These are phyloP conservation scores for Melipona beecheii DNA, from an alignment of 2,888 invertebrate species.

Conservation along the genomic window DNA sequence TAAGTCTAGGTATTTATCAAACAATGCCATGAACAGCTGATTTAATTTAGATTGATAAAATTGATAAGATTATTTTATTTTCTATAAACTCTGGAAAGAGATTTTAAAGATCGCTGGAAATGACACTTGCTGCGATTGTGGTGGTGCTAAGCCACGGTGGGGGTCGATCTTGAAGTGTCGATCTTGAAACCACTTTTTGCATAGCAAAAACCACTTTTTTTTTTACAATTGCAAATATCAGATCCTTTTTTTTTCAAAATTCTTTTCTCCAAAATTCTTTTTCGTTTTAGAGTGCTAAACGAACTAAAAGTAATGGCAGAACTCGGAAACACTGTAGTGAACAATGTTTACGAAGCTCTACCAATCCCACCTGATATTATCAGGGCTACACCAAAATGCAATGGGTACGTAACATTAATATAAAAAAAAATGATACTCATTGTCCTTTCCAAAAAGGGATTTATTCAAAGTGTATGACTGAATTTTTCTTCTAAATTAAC, in stretches of 20 bases:
- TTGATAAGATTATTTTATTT: constrained; percentile 12
- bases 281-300: constrained; percentile 91
- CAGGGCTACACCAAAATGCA: constrained; percentile 92
- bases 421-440: neutral
- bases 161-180: too few relatives aligned
- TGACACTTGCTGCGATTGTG: constrained; percentile 97
- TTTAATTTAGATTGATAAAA: neutral
- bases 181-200: constrained; percentile 98
- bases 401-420: constrained; percentile 86
- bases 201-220: constrained; percentile 88
- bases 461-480: neutral
- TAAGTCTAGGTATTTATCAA: constrained; percentile 73
- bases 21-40: too few relatives aligned
- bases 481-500: constrained; percentile 51
- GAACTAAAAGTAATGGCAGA: constrained; percentile 93
- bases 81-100: constrained; percentile 92
- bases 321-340: constrained; percentile 94
- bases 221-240: neutral
- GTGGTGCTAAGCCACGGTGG: constrained; percentile 95
- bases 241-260: neutral
- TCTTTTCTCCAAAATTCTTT: neutral
- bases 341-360: constrained; percentile 89
- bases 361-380: constrained; percentile 82
- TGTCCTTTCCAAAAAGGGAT: neutral
- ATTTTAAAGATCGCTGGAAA: constrained; percentile 96